Base-by-base conservation (phyloP, 2,113 vertebrate species). In the Neolamprologus cancellatus region DNA sequence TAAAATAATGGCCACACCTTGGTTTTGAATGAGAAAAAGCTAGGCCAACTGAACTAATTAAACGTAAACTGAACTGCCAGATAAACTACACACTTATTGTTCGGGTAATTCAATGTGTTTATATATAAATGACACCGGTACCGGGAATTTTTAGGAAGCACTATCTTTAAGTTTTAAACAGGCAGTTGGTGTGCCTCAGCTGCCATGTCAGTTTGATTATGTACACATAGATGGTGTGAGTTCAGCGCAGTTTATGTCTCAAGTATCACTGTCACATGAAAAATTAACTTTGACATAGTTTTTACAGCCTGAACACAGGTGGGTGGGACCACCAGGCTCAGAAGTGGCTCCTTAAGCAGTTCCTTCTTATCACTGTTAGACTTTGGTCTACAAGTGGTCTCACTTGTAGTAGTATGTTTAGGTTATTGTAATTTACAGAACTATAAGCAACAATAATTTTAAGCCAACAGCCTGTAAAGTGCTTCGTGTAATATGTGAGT, bases 1-100 rank as follows among this genome's bases (percentile, higher is more conserved):
- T 91, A 87, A 89, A 66, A 92, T 91, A 71, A 92, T 91, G 94
- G 91, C 95, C 95, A 95, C 95, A 95, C 95, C 95, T 95, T 94
- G 92, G 88, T 93, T 94, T 92, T 93, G 93, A 94, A 95, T 91
- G 85, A 91, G 87, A 91, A 92, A 81, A 88, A 86, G 88, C 91
- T 74, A 91, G 87, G 88, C 78, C 89, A 90, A 23, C 52, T 88
- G 61, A 82, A 84, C 76, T 64, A 84, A 79, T 80, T 76, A 81
- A 59, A 61, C 41, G 14, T 36, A 55, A 52, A 82, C 84, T 32
- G 39, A 57, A n/a, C 54, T 57, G 25, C 18, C 18, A 76, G 54
- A 13, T 23, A 28, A 66, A 25, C 57, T 41, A 48, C 15, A 74
- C 32, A 30, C 17, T 41, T 53, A 66, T 20, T 23, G 32, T 57